A percentile compares a stretch with the other conserved stretches of the same genome.
phyloP scores from a whole-genome alignment of 2,113 vertebrate species.

The Engraulis encrasicolus region DNA sequence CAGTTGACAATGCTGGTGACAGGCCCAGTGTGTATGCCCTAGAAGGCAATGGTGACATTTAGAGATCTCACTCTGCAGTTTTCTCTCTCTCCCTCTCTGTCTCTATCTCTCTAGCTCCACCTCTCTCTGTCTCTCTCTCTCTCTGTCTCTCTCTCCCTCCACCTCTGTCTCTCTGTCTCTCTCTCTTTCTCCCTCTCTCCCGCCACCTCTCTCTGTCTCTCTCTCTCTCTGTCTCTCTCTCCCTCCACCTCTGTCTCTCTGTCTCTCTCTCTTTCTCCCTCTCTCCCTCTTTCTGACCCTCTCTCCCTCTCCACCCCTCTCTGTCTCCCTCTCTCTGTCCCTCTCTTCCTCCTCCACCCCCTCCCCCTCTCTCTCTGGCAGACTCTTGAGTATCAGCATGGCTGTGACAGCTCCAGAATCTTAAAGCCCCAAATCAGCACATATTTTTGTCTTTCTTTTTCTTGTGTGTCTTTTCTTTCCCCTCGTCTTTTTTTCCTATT shows the following conservation, averaged over 20 bases:
- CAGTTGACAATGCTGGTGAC: slow-evolving; percentile 14
- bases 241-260: no score
- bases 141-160: no score
- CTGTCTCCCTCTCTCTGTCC: no score
- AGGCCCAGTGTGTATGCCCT: slow-evolving; percentile 24
- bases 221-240: no score
- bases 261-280: background rate
- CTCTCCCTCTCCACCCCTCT: no score
- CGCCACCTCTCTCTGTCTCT: no score
- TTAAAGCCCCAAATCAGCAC: slow-evolving; percentile 47
- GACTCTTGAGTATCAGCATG: slow-evolving; percentile 30
- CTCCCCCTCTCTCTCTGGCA: background rate
- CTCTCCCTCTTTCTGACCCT: background rate
- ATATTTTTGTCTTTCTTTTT: background rate
- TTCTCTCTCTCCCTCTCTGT: background rate
- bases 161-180: no score
- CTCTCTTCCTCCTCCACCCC: no score
- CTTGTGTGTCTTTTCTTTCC: background rate
- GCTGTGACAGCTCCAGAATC: slow-evolving; percentile 40
- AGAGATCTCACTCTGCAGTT: slow-evolving; percentile 51
- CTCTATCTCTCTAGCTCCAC: no score
- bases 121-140: background rate
- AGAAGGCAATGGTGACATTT: slow-evolving; percentile 55
- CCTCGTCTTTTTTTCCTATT: background rate
- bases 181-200: no score